A percentile compares a stretch with the other conserved stretches of the same genome.
phyloP scores from a whole-genome alignment of 2,797 vertebrate species.

The Sarcophilus harrisii region DNA sequence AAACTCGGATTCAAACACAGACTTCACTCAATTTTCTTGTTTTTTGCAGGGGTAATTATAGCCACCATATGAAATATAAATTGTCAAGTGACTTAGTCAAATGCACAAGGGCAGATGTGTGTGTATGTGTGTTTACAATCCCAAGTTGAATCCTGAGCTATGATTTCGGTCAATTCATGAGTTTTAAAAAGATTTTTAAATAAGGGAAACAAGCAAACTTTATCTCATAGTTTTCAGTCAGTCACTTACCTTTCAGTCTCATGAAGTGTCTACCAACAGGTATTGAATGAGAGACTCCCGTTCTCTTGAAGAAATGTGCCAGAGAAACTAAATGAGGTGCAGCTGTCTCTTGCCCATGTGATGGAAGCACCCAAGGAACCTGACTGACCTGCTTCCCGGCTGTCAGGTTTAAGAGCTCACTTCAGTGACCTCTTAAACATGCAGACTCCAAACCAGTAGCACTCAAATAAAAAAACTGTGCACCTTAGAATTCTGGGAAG shows the following conservation, averaged over 20 bases:
- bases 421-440: conserved; percentile 69
- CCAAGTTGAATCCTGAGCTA: neutral
- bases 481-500: neutral
- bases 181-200: neutral
- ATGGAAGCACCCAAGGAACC: conserved; percentile 72
- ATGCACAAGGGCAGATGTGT: neutral
- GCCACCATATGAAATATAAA: neutral
- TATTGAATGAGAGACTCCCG: conserved; percentile 55
- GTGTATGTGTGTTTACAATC: neutral
- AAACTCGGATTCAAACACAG: neutral
- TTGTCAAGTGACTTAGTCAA: conserved; percentile 8
- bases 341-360: conserved; percentile 71
- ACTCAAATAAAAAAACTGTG: neutral
- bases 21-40: neutral
- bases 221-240: neutral
- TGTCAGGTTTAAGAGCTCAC: conserved; percentile 63
- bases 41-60: neutral
- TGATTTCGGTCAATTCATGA: neutral
- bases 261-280: conserved; percentile 1
- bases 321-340: conserved; percentile 76
- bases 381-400: conserved; percentile 75
- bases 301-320: conserved; percentile 33
- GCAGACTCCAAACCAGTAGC: conserved; percentile 19
- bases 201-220: neutral
- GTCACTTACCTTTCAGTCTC: conserved; percentile 79